Evolutionary conservation across 35 echinoderm and acorn worm genomes (phyloP), one percentile per base, ranked within the genome.

Genomic region (Lytechinus pictus): DNA sequence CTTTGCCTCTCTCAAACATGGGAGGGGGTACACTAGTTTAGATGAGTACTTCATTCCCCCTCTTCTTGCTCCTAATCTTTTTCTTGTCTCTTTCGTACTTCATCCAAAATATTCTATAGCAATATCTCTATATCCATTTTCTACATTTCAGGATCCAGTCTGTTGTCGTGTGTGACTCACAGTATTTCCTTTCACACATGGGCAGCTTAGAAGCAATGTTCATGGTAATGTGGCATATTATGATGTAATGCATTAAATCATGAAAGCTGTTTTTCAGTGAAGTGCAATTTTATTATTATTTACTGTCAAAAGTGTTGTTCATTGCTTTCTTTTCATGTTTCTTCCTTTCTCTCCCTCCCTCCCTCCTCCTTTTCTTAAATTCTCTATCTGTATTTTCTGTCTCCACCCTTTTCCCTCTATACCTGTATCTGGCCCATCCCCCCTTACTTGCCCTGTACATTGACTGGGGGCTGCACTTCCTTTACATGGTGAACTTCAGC

Each of bases 401-500:
- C 58, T 95, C 33, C 33, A 9, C 61, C 29, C 10, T 61, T 94
- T 10, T 27, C 72, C 28, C 8, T 29, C 55, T 86, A 54, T 86
- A 2, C 52, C 60, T 86, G 44, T 9, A 60, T 57, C 53, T 57
- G 27, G 5, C 16, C 44, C 28, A 60, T 16, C 9, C 61, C 61
- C 61, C 52, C 27, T 19, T 54, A 21, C 61, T 51, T 86, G 61
- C 58, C 27, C 44, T 24, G 44, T 28, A 94, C 52, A 9, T 16
- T 33, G 54, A 10, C 92, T 27, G 55, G 66, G 66, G 66, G 27
- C 27, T 57, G 27, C 27, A 28, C 44, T 86, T 86, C 61, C 54
- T 95, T 24, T 29, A 21, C 52, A 19, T 27, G 28, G 79, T 72
- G 27, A 86, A 24, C 93, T 87, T 28, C 95, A 97, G 94, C 96